Evolutionary conservation across 2,888 invertebrate species (phyloP), one percentile per base, ranked within the genome.

Genomic region (Tipula confusa): DNA sequence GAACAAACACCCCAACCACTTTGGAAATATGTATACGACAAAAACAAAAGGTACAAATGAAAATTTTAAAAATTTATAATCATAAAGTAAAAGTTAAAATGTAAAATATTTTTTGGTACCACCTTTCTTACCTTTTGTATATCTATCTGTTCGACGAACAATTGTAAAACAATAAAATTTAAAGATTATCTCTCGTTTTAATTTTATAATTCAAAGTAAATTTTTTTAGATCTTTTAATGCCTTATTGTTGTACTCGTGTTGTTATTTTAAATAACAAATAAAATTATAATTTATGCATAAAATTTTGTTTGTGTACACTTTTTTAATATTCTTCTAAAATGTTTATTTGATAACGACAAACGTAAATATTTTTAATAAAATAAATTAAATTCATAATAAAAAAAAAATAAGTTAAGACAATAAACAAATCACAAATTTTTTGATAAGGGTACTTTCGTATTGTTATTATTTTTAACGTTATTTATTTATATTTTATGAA

Each of bases 291-390:
- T 24, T 64, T 64, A 64, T 64, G 64, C 64, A 64, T 64, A 24
- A 64, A 18, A 64, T 33, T 33, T 33, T 13, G 18, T 24, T 4
- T 64, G 64, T 24, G 38, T n/a, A n/a, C n/a, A n/a, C 48, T 48
- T 18, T 18, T n/a, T 2, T 15, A 48, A 48, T 48, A 18, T 48
- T 48, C 24, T 64, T 64, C 24, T 64, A 64, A n/a, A n/a, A 24
- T 64, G 64, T 64, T 64, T 64, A 64, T 24, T 64, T 64, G 64
- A 64, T 64, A 64, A 24, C 64, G 24, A 64, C 64, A 64, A 64
- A 64, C 64, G 64, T 24, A 64, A 64, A 64, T 64, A 64, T 64
- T 64, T 64, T 64, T 64, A 64, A 64, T 64, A 64, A 64, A 64
- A 64, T 64, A 64, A 64, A 64, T 64, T 64, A 24, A 64, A 64